These are phyloP conservation scores for Etheostoma perlongum DNA, from an alignment of 2,797 vertebrate species.

Conservation along the genomic window DNA sequence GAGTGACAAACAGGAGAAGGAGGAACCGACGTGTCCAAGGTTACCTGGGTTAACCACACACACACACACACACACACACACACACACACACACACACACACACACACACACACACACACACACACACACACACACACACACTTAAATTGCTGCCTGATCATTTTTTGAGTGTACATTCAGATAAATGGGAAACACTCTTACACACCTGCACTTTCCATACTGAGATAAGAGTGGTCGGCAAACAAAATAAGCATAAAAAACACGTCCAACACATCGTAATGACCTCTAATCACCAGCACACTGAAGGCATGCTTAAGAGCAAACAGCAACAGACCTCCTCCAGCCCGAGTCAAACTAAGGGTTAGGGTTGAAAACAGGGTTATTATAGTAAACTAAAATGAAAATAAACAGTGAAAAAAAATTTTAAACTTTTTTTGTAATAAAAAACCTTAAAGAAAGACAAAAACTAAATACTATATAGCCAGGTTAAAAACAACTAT, in stretches of 20 bases:
- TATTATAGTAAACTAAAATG: too few species aligned
- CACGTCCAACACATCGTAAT: conserved; percentile 1
- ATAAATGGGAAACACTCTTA: conserved; percentile 1
- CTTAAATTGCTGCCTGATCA: conserved; percentile 2
- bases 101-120: neutral
- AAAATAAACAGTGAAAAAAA: too few species aligned
- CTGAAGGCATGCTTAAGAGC: neutral
- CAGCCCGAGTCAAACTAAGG: too few species aligned
- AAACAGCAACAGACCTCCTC: neutral
- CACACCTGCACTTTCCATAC: neutral
- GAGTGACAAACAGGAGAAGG: conserved; percentile 77
- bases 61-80: too few species aligned
- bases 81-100: neutral
- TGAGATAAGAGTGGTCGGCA: conserved; percentile 35
- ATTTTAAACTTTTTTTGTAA: too few species aligned
- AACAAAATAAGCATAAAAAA: neutral
- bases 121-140: conserved; percentile 8
- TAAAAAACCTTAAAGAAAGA: too few species aligned
- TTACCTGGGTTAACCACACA: conserved; percentile 72
- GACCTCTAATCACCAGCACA: conserved; percentile 29
- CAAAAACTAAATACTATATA: too few species aligned
- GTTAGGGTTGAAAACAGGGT: too few species aligned
- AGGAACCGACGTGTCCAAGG: conserved; percentile 75
- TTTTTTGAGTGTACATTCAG: neutral
- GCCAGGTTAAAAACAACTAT: too few species aligned